phyloP scores from a whole-genome alignment of 2,113 vertebrate genomes.

The Typhlomys cinereus region DNA sequence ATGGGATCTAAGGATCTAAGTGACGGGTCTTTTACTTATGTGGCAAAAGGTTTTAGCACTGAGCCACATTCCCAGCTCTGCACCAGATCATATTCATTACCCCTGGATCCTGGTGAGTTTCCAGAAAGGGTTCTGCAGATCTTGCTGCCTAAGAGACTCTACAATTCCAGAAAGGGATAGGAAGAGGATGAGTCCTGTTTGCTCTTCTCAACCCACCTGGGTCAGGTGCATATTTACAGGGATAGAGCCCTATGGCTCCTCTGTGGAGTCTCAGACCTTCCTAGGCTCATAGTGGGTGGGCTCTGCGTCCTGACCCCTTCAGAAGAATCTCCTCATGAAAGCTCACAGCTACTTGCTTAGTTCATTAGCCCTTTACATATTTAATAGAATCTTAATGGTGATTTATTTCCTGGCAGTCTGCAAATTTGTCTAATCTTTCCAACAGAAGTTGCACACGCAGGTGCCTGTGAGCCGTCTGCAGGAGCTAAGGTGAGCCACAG shows the following conservation, averaged over 20 bases:
- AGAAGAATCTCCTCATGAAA: background rate
- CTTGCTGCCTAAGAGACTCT: no score
- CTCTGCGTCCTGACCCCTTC: background rate
- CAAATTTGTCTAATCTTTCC: background rate
- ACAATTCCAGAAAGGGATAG: background rate
- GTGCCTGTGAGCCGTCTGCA: background rate
- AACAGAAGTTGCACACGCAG: background rate
- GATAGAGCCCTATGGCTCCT: background rate
- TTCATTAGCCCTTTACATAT: background rate
- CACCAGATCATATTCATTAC: no score
- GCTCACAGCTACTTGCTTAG: background rate
- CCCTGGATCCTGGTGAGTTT: background rate
- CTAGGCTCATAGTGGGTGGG: conserved; percentile 39
- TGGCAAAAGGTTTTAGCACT: no score
- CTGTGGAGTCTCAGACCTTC: background rate
- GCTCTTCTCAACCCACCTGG: background rate
- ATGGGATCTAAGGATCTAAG: no score
- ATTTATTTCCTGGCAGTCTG: background rate
- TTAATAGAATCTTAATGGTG: background rate
- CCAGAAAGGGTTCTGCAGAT: background rate
- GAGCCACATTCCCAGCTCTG: no score
- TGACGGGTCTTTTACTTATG: no score
- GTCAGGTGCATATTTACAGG: background rate
- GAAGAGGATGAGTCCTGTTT: background rate
- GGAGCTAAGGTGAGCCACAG: background rate